Conservation (phyloP, 1,140 invertebrate species). For the Augochlora pura region DNA sequence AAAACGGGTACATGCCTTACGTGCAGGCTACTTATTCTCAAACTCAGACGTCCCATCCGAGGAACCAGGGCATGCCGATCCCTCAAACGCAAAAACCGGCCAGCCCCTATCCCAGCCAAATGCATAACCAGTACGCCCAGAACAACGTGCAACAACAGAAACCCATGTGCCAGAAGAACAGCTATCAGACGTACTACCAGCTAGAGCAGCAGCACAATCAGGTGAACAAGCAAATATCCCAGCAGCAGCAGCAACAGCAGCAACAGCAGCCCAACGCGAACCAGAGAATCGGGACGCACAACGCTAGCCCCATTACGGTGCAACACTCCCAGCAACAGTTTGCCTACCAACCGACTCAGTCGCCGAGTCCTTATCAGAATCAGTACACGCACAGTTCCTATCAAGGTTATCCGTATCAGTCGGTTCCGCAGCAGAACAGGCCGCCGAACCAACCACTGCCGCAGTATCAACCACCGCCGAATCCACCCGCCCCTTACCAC, state of each 20-base stretch:
- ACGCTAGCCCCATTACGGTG: slow-evolving; percentile 75
- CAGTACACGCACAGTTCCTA: slow-evolving; percentile 71
- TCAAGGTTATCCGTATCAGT: slow-evolving; percentile 69
- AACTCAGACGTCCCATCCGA: slow-evolving; percentile 67
- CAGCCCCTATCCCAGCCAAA: slow-evolving; percentile 73
- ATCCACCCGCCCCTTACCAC: slow-evolving; percentile 67
- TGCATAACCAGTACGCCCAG: slow-evolving; percentile 71
- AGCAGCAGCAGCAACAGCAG: slow-evolving; percentile 61
- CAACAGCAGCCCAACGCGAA: slow-evolving; percentile 62
- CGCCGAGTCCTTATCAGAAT: slow-evolving; percentile 70
- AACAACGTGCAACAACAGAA: slow-evolving; percentile 61
- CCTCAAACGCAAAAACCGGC: slow-evolving; percentile 73
- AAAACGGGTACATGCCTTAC: slow-evolving; percentile 72
- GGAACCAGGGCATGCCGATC: slow-evolving; percentile 70
- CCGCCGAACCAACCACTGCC: slow-evolving; percentile 68
- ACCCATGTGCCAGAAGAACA: slow-evolving; percentile 64
- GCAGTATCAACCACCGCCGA: slow-evolving; percentile 76
- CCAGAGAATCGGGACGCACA: slow-evolving; percentile 70
- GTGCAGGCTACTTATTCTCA: slow-evolving; percentile 67
- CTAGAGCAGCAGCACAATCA: slow-evolving; percentile 78
- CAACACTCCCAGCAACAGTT: slow-evolving; percentile 72
- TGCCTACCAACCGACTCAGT: slow-evolving; percentile 67
- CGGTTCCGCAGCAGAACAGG: slow-evolving; percentile 72
- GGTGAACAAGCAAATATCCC: slow-evolving; percentile 73
- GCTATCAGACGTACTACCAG: slow-evolving; percentile 72